phyloP scores from a whole-genome alignment of 2,113 vertebrate genomes.

The Rhizomys pruinosus region DNA sequence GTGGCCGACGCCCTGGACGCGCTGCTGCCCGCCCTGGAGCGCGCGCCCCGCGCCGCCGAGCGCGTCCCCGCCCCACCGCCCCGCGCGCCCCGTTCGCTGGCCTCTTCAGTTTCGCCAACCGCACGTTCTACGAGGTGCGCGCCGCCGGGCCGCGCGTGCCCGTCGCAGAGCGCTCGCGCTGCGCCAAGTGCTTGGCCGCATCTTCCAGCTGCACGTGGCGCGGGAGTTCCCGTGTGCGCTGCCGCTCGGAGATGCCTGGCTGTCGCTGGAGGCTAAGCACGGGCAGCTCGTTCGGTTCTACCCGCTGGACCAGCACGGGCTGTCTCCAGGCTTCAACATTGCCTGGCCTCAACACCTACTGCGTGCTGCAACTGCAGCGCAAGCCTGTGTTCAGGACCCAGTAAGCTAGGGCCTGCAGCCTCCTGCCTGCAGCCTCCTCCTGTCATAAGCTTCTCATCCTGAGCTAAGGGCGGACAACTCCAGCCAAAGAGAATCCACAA shows the following conservation, averaged over 20 bases:
- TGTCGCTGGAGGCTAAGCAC: slow-evolving; percentile 94
- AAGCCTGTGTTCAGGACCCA: slow-evolving; percentile 88
- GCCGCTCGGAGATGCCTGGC: slow-evolving; percentile 88
- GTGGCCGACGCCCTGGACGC: slow-evolving; percentile 86
- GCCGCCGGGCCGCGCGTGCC: slow-evolving; percentile 87
- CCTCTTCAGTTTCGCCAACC: slow-evolving; percentile 93
- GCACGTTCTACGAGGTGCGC: slow-evolving; percentile 94
- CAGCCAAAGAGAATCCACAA: no score
- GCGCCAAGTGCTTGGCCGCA: slow-evolving; percentile 91
- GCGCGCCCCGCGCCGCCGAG: slow-evolving; percentile 88
- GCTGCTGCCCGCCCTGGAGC: slow-evolving; percentile 92
- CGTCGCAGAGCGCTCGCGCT: slow-evolving; percentile 88
- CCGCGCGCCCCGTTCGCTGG: slow-evolving; percentile 89
- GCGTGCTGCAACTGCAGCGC: slow-evolving; percentile 87
- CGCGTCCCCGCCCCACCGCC: slow-evolving; percentile 87
- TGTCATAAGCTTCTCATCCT: not conserved
- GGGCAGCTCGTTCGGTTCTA: slow-evolving; percentile 94
- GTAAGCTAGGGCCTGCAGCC: not conserved
- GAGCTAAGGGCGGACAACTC: not conserved
- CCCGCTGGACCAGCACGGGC: slow-evolving; percentile 87
- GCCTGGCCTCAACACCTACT: slow-evolving; percentile 94
- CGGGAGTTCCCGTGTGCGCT: slow-evolving; percentile 92
- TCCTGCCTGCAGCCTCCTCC: not conserved
- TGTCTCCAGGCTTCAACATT: slow-evolving; percentile 94
- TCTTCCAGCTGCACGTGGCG: slow-evolving; percentile 93